A percentile compares a stretch with the other conserved stretches of the same genome.
These are phyloP conservation scores for Vulpes ferrilata DNA, from an alignment of 2,113 vertebrate genomes.

Conservation along the genomic window DNA sequence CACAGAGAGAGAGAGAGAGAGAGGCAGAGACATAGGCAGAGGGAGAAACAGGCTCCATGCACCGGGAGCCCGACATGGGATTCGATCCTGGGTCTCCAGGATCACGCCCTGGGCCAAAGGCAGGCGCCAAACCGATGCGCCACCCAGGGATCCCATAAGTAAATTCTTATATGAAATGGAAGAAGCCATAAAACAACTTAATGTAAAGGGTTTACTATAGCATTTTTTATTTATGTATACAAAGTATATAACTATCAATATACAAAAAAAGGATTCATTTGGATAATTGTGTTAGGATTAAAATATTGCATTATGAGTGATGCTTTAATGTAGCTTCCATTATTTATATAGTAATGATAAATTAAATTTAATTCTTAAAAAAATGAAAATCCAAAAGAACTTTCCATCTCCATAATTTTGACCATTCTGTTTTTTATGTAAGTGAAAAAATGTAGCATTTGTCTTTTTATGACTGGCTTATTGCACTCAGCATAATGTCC, in stretches of 20 bases:
- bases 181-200: background rate
- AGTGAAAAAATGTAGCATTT: background rate
- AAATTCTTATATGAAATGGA: background rate
- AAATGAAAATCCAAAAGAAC: background rate
- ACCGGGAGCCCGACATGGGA: too few species aligned
- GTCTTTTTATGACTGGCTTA: background rate
- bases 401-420: background rate
- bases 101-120: too few species aligned
- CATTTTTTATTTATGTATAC: background rate
- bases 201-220: background rate
- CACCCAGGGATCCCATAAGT: background rate
- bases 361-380: slow-evolving; percentile 32
- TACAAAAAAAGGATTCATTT: background rate
- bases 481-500: background rate
- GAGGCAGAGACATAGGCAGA: too few species aligned
- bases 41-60: too few species aligned
- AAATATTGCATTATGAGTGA: background rate
- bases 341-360: background rate
- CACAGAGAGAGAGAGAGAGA: too few species aligned
- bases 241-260: background rate
- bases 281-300: background rate
- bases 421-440: background rate
- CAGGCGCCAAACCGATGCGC: too few species aligned
- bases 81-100: too few species aligned
- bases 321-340: background rate